These are phyloP conservation scores for Poeciliopsis occidentalis DNA, from an alignment of 2,113 vertebrate genomes.

Conservation along the genomic window DNA sequence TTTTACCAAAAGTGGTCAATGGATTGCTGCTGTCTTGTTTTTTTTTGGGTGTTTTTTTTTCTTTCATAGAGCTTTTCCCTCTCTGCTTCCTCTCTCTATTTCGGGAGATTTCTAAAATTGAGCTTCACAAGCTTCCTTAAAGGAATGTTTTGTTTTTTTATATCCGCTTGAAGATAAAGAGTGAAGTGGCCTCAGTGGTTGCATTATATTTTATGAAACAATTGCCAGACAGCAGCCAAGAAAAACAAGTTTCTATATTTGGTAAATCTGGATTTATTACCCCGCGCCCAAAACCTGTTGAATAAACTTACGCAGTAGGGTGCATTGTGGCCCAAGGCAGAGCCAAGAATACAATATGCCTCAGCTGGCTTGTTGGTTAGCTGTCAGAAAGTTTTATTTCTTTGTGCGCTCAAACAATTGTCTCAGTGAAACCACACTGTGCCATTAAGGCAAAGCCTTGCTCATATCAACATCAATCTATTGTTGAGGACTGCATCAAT, in stretches of 20 bases:
- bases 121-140: not conserved
- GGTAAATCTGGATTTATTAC: constrained; percentile 13
- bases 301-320: constrained; percentile 29
- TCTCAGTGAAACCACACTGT: constrained; percentile 16
- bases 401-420: not conserved
- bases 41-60: not conserved
- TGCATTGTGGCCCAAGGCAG: constrained; percentile 41
- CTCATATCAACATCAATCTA: constrained; percentile 11
- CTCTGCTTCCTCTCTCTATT: constrained; percentile 12
- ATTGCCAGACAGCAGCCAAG: constrained; percentile 55
- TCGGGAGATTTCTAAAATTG: constrained; percentile 12
- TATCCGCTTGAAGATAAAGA: constrained; percentile 19
- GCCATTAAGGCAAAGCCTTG: constrained; percentile 22
- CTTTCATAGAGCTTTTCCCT: constrained; percentile 9
- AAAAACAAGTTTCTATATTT: constrained; percentile 36
- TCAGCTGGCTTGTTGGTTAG: constrained; percentile 56
- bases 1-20: constrained; percentile 71
- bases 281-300: constrained; percentile 24
- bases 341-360: constrained; percentile 49
- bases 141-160: not conserved
- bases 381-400: constrained; percentile 33
- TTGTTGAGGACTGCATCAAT: not conserved
- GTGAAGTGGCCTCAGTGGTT: constrained; percentile 33
- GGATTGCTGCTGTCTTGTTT: constrained; percentile 45
- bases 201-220: constrained; percentile 46